Evolutionary conservation across 1,140 invertebrate genomes (phyloP).

Genomic region (Listronotus oregonensis): DNA sequence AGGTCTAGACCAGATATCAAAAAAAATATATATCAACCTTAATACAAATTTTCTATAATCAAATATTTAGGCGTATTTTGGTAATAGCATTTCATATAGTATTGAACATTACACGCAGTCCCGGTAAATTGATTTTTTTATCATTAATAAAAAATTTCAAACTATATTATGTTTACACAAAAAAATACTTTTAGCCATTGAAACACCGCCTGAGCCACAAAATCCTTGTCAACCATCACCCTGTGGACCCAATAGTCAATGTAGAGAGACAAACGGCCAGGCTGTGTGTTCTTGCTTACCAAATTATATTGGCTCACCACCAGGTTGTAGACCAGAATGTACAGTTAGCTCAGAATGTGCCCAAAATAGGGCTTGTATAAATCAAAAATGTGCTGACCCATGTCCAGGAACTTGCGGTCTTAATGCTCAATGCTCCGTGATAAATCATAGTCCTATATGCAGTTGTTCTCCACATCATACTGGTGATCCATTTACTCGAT

Average conservation of each 20-base stretch:
- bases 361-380: conserved; percentile 72
- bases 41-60: too few species aligned
- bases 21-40: too few species aligned
- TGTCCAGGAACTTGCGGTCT: conserved; percentile 67
- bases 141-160: conserved; percentile 53
- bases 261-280: conserved; percentile 64
- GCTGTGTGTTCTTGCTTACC: conserved; percentile 72
- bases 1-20: too few species aligned
- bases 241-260: conserved; percentile 74
- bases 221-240: conserved; percentile 70
- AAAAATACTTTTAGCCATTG: conserved; percentile 65
- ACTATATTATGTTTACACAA: conserved; percentile 63
- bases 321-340: conserved; percentile 78
- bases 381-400: conserved; percentile 78
- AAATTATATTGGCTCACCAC: conserved; percentile 74
- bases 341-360: conserved; percentile 78
- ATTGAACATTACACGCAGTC: too few species aligned
- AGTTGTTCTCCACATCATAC: conserved; percentile 62
- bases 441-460: conserved; percentile 69
- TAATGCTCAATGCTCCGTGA: conserved; percentile 68
- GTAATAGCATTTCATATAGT: too few species aligned
- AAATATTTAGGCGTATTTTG: too few species aligned
- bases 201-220: conserved; percentile 46
- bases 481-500: conserved; percentile 66
- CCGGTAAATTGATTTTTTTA: too few species aligned